Percentiles rank a stretch among this genome's conserved stretches.
These are phyloP conservation scores for Patella depressa DNA, from an alignment of 2,888 invertebrate species.

Conservation along the genomic window DNA sequence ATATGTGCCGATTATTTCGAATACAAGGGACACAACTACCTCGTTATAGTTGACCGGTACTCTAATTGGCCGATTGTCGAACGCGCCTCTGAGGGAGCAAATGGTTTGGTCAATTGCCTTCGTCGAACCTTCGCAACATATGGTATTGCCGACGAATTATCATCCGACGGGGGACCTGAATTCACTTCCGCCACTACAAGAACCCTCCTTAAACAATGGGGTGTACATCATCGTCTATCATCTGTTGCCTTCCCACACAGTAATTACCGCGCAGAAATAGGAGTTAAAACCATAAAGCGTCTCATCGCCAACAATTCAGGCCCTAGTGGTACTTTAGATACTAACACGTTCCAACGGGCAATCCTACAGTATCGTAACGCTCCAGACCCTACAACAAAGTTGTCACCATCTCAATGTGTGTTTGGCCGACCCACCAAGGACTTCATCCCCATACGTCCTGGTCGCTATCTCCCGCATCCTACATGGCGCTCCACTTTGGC, in stretches of 20 bases:
- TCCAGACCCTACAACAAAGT: not conserved
- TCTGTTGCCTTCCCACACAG: constrained; percentile 51
- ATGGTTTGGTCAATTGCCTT: constrained; percentile 39
- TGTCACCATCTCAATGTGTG: not conserved
- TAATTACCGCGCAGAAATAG: constrained; percentile 51
- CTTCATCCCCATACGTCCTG: constrained; percentile 13
- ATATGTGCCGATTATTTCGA: constrained; percentile 8
- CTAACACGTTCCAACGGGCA: constrained; percentile 42
- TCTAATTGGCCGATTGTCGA: constrained; percentile 32
- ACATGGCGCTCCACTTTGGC: constrained; percentile 38
- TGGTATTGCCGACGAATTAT: constrained; percentile 47
- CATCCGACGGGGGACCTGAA: constrained; percentile 49
- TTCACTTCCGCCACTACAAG: constrained; percentile 40
- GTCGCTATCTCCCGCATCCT: not conserved
- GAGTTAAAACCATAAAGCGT: constrained; percentile 52
- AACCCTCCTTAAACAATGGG: constrained; percentile 46
- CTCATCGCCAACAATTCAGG: constrained; percentile 48
- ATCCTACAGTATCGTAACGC: constrained; percentile 46
- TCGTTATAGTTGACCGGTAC: constrained; percentile 46
- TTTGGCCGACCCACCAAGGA: constrained; percentile 25
- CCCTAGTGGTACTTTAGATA: constrained; percentile 44
- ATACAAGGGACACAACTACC: constrained; percentile 35
- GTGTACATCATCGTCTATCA: constrained; percentile 50
- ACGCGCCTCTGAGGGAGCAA: constrained; percentile 39
- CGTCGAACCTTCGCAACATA: constrained; percentile 43